Conservation (phyloP, 2,113 vertebrate genomes). For the Argyrosomus japonicus region DNA sequence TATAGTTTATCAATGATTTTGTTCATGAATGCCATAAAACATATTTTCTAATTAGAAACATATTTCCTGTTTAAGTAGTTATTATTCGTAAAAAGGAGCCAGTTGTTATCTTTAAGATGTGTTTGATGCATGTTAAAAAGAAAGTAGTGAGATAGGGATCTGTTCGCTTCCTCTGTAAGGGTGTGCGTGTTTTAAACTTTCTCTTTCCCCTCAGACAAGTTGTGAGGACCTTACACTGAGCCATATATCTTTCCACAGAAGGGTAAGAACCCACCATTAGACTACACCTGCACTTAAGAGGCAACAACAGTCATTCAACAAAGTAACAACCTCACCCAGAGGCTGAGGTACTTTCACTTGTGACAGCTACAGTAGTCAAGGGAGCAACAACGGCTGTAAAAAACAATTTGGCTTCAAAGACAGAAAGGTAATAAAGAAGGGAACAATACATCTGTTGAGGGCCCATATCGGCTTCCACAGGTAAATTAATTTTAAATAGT, state of each 20-base stretch:
- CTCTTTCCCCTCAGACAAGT: constrained; percentile 32
- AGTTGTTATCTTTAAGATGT: not conserved
- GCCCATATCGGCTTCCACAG: not conserved
- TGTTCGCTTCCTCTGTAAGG: not conserved
- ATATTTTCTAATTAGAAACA: not conserved
- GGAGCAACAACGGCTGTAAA: constrained; percentile 16
- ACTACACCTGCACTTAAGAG: constrained; percentile 58
- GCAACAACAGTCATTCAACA: constrained; percentile 34
- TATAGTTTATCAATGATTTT: not conserved
- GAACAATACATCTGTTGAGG: not conserved
- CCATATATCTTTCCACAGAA: constrained; percentile 45
- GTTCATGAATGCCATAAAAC: not conserved
- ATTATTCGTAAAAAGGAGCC: not conserved
- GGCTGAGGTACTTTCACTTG: constrained; percentile 19
- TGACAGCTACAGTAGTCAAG: constrained; percentile 15
- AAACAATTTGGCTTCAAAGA: constrained; percentile 17
- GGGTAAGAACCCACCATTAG: constrained; percentile 53
- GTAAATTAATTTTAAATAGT: constrained; percentile 24
- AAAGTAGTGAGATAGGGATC: not conserved
- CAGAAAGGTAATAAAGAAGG: constrained; percentile 20
- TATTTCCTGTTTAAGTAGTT: not conserved
- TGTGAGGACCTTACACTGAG: constrained; percentile 23
- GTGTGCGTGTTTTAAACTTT: constrained; percentile 28
- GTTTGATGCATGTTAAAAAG: not conserved
- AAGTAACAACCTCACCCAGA: not conserved